Percentiles rank a stretch among this genome's conserved stretches.
phyloP scores from a whole-genome alignment of 2,888 invertebrate genomes.

The Strigamia transsilvanica region DNA sequence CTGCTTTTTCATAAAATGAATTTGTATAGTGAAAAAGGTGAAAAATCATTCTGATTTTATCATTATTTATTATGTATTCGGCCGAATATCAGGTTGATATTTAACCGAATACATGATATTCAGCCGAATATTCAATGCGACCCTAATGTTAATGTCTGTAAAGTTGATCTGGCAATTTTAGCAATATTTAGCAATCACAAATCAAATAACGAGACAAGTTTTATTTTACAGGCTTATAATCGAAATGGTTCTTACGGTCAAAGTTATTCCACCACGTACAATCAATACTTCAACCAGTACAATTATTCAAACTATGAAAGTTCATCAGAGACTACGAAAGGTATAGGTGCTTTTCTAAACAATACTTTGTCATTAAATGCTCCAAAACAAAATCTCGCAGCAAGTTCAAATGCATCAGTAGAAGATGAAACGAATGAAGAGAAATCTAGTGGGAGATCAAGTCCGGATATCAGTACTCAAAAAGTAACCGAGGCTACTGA shows the following conservation, averaged over 20 bases:
- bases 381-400: background rate
- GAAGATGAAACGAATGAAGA: background rate
- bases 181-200: too few species aligned
- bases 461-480: background rate
- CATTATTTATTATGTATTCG: too few species aligned
- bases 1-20: too few species aligned
- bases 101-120: too few species aligned
- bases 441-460: background rate
- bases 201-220: too few species aligned
- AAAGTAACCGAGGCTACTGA: background rate
- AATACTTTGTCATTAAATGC: background rate
- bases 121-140: too few species aligned
- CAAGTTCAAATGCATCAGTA: background rate
- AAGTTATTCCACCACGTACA: constrained; percentile 1
- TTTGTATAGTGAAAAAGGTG: too few species aligned
- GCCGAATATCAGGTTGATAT: too few species aligned
- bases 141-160: too few species aligned
- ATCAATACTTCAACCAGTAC: constrained; percentile 40
- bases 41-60: too few species aligned
- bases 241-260: background rate
- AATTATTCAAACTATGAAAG: background rate
- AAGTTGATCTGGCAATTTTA: too few species aligned
- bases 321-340: background rate
- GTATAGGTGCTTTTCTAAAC: background rate
- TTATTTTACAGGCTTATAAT: constrained; percentile 33